Evolutionary conservation across 2,797 vertebrate genomes (phyloP).

Genomic region (Buceros bicornis): DNA sequence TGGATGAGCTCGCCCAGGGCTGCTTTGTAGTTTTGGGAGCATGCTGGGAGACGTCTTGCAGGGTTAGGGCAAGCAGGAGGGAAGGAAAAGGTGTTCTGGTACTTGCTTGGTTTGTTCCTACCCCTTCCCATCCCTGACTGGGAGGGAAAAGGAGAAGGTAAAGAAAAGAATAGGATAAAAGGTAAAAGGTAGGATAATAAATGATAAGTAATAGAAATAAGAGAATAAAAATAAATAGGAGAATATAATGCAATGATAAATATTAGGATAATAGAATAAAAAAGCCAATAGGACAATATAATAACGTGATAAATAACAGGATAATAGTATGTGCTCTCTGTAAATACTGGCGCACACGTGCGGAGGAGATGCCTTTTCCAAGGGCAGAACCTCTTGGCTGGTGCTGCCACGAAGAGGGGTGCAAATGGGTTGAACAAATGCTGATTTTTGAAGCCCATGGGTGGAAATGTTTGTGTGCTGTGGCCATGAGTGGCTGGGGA

Average conservation of each 20-base stretch:
- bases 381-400: neutral
- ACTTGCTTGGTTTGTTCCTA: neutral
- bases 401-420: fast-evolving
- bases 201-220: neutral
- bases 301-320: neutral
- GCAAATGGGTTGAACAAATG: neutral
- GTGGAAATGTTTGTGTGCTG: neutral
- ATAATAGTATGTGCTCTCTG: neutral
- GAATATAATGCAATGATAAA: neutral
- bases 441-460: fast-evolving
- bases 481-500: neutral
- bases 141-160: neutral
- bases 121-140: neutral
- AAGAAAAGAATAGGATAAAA: neutral
- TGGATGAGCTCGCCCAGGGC: too few species aligned
- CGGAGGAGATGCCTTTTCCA: neutral
- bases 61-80: neutral
- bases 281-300: neutral
- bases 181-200: neutral
- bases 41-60: neutral
- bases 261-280: neutral
- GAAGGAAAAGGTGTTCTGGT: neutral
- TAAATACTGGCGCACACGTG: neutral
- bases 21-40: neutral
- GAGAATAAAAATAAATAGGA: neutral